Conservation (phyloP, 2,888 invertebrate genomes). For the Nemoura dubitans region DNA sequence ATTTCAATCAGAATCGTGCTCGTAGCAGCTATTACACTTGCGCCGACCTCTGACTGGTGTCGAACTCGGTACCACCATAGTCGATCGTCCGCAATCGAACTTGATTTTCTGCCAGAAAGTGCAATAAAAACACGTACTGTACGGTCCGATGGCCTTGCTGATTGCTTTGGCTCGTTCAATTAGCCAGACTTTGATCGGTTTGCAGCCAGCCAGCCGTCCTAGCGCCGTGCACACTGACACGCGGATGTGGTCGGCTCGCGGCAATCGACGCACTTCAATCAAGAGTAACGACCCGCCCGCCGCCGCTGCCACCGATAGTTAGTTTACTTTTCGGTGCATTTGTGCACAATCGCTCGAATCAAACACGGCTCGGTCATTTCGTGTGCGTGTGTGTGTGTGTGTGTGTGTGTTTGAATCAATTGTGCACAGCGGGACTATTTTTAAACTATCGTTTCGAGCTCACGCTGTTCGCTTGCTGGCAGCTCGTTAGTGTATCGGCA, state of each 20-base stretch:
- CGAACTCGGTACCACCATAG: background rate
- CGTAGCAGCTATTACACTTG: background rate
- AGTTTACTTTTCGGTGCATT: background rate
- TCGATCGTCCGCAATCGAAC: background rate
- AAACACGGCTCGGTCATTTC: background rate
- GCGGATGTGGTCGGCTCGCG: background rate
- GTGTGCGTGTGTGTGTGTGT: too few species aligned
- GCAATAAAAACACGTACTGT: background rate
- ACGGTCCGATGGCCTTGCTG: background rate
- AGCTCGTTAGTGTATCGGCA: background rate
- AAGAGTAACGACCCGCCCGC: background rate
- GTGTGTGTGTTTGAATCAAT: too few species aligned
- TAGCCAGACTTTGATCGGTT: background rate
- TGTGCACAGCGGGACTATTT: background rate
- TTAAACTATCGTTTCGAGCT: background rate
- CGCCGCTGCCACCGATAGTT: too few species aligned
- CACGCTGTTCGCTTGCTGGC: background rate
- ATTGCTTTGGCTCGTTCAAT: background rate
- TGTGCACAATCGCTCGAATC: background rate
- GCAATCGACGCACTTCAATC: background rate
- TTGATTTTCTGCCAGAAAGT: conserved; percentile 5
- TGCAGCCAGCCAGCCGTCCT: background rate
- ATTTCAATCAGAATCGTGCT: too few species aligned
- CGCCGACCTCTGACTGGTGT: too few species aligned
- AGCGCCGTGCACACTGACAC: background rate